Evolutionary conservation across 23 tunicate species (phyloP).

Genomic region (Phallusia fumigata): DNA sequence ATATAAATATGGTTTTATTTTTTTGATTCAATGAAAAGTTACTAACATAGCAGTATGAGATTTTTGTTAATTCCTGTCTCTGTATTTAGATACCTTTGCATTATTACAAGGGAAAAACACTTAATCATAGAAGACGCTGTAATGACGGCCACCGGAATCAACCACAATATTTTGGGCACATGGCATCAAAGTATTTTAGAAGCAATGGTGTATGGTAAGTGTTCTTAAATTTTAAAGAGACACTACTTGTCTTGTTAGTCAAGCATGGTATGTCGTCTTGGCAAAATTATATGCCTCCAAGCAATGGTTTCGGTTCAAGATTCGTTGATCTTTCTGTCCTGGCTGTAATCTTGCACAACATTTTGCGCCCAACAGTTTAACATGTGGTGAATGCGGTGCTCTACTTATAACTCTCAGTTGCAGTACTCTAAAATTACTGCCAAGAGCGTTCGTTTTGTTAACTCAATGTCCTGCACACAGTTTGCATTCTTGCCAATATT

Average conservation of each 20-base stretch:
- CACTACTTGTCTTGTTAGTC: neutral
- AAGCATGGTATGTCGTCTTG: neutral
- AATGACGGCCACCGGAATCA: conserved; percentile 63
- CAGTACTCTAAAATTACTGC: too few species aligned
- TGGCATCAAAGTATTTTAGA: conserved; percentile 64
- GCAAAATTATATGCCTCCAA: conserved; percentile 1
- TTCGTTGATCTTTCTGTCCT: neutral
- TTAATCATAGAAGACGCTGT: conserved; percentile 92
- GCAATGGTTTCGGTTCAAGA: neutral
- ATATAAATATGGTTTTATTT: too few species aligned
- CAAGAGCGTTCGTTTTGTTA: too few species aligned
- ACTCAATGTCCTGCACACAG: too few species aligned
- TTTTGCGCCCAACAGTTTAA: too few species aligned
- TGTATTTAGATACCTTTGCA: conserved; percentile 70
- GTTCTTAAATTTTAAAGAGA: neutral
- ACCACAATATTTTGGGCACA: conserved; percentile 80
- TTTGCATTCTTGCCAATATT: too few species aligned
- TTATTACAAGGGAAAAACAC: conserved; percentile 65
- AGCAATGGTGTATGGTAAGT: conserved; percentile 72
- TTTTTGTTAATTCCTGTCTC: neutral
- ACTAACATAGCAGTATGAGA: too few species aligned
- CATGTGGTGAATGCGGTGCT: too few species aligned
- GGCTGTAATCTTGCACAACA: too few species aligned
- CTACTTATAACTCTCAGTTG: too few species aligned
- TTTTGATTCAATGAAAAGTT: too few species aligned